Evolutionary conservation across 2,113 vertebrate genomes (phyloP).

Genomic region (Daphoenositta chrysoptera): DNA sequence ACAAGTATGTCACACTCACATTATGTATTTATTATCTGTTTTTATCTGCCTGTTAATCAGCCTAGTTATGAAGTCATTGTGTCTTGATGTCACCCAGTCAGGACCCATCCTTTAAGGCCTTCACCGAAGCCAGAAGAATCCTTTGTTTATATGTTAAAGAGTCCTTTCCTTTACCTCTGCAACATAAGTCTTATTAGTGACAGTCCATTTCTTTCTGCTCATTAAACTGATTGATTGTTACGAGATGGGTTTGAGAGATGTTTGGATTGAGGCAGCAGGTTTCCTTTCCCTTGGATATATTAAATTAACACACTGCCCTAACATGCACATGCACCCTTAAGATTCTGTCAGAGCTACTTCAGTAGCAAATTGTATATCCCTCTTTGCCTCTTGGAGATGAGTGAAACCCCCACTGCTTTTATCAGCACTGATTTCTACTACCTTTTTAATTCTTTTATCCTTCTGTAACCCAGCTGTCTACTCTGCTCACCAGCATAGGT

Average conservation of each 20-base stretch:
- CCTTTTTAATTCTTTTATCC: background rate
- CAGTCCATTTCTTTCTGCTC: background rate
- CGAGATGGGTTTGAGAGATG: background rate
- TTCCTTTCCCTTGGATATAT: background rate
- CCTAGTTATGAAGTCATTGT: background rate
- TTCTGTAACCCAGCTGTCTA: background rate
- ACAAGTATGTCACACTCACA: background rate
- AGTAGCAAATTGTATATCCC: background rate
- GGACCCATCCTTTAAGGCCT: background rate
- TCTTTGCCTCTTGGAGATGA: background rate
- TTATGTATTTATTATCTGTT: background rate
- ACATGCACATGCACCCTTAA: background rate
- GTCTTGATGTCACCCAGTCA: background rate
- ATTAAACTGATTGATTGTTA: slow-evolving; percentile 28
- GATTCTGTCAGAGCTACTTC: background rate
- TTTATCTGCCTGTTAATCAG: background rate
- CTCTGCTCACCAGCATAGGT: background rate
- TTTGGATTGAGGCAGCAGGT: background rate
- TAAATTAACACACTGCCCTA: background rate
- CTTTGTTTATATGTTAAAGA: background rate
- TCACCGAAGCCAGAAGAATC: background rate
- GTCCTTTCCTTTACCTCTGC: background rate
- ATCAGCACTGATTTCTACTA: background rate
- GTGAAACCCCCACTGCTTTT: background rate
- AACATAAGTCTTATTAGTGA: background rate